Conservation (phyloP, 2,113 vertebrate species). For the Cyphomyrus plagiostoma region DNA sequence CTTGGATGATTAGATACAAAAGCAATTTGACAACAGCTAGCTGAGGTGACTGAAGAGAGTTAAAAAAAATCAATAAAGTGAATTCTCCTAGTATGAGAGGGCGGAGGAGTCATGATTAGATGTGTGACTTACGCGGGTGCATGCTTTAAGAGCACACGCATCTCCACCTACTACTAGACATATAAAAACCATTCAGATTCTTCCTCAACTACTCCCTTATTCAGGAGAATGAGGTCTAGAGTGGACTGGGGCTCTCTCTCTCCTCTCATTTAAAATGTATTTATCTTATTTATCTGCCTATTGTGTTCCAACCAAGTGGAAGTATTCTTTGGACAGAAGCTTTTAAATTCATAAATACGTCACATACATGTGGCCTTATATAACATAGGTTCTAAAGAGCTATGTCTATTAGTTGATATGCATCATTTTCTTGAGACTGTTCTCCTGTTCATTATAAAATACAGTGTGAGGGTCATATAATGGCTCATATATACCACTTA, state of each 20-base stretch:
- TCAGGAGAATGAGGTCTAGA: neutral
- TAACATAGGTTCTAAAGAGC: neutral
- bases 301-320: neutral
- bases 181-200: neutral
- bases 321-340: neutral
- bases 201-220: neutral
- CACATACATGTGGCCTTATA: neutral
- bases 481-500: neutral
- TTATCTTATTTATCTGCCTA: neutral
- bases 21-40: constrained; percentile 23
- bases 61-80: constrained; percentile 16
- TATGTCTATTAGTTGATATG: neutral
- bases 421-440: neutral
- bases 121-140: neutral
- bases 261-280: neutral
- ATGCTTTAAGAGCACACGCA: neutral
- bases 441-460: neutral
- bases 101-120: neutral
- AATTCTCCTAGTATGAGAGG: constrained; percentile 7
- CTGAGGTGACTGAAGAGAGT: constrained; percentile 19
- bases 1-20: constrained; percentile 7
- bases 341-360: neutral
- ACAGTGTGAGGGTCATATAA: neutral
- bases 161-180: neutral
- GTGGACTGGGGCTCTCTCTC: neutral